phyloP scores from a whole-genome alignment of 2,888 invertebrate species.

The Zelleria hepariella region DNA sequence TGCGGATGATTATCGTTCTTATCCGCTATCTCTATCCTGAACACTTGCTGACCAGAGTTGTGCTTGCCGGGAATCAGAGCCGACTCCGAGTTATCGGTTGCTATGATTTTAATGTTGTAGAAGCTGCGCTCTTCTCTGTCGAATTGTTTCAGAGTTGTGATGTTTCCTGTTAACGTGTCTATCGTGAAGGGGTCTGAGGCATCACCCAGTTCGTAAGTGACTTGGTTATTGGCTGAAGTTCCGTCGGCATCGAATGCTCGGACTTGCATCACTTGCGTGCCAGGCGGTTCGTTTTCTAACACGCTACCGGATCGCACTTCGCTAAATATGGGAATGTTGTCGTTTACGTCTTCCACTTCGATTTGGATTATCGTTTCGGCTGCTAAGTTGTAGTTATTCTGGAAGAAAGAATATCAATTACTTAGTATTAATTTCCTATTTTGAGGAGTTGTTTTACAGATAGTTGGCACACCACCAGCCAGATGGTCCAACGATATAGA shows the following conservation, averaged over 20 bases:
- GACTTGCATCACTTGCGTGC: slow-evolving; percentile 90
- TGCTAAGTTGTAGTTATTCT: slow-evolving; percentile 85
- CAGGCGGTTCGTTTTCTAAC: slow-evolving; percentile 85
- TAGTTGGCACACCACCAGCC: no score
- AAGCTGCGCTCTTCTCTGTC: slow-evolving; percentile 89
- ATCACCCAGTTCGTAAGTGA: slow-evolving; percentile 81
- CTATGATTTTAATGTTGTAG: slow-evolving; percentile 92
- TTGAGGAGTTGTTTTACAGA: no score
- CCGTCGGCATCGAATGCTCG: slow-evolving; percentile 90
- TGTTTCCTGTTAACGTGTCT: slow-evolving; percentile 88
- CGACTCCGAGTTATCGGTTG: slow-evolving; percentile 91
- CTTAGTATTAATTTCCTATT: no score
- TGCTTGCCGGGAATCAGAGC: slow-evolving; percentile 76
- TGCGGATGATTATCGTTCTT: slow-evolving; percentile 96
- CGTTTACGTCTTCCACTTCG: slow-evolving; percentile 89
- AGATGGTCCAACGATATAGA: no score
- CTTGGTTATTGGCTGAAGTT: slow-evolving; percentile 85
- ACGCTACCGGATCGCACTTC: slow-evolving; percentile 87
- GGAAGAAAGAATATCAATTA: slow-evolving; percentile 21
- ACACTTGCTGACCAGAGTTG: slow-evolving; percentile 84
- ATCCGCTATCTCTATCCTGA: slow-evolving; percentile 93
- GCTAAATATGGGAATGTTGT: slow-evolving; percentile 89
- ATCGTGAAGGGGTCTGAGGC: slow-evolving; percentile 84
- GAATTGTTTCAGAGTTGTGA: slow-evolving; percentile 84
- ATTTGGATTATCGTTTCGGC: slow-evolving; percentile 85